phyloP scores from a whole-genome alignment of 2,113 vertebrate species.

The Myocastor coypus region DNA sequence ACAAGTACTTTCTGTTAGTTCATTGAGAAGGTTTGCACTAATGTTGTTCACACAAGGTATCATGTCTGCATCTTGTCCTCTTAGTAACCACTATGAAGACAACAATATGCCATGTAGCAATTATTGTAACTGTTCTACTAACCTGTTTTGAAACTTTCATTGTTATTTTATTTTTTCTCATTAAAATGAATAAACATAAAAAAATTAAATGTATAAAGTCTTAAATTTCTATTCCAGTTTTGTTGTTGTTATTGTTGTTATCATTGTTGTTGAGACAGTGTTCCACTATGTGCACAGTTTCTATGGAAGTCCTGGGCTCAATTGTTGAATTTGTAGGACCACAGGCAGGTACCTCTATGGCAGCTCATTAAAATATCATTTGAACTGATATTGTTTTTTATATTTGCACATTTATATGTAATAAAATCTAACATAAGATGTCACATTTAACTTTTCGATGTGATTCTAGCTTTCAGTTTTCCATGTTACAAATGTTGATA shows the following conservation, averaged over 20 bases:
- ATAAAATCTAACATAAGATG: neutral
- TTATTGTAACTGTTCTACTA: no score
- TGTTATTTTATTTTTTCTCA: no score
- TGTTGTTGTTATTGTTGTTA: no score
- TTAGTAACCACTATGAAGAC: no score
- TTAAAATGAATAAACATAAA: no score
- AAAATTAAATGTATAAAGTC: conserved; percentile 8
- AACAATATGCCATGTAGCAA: no score
- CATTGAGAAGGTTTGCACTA: no score
- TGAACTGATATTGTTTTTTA: neutral
- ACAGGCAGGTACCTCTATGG: neutral
- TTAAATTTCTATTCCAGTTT: neutral
- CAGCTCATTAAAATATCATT: neutral
- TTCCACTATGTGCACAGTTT: neutral
- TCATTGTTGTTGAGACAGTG: neutral
- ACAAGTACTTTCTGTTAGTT: no score
- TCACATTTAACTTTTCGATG: neutral
- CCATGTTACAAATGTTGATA: neutral
- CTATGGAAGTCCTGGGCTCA: neutral
- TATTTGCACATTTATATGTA: neutral
- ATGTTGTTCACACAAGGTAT: no score
- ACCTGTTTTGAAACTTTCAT: no score
- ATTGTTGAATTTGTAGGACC: neutral
- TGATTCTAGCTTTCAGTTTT: neutral
- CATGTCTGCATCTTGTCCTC: no score